A percentile compares a stretch with the other conserved stretches of the same genome.
These are phyloP conservation scores for Apostichopus parvimensis DNA, from an alignment of 35 echinoderm and acorn worm species.

Conservation along the genomic window DNA sequence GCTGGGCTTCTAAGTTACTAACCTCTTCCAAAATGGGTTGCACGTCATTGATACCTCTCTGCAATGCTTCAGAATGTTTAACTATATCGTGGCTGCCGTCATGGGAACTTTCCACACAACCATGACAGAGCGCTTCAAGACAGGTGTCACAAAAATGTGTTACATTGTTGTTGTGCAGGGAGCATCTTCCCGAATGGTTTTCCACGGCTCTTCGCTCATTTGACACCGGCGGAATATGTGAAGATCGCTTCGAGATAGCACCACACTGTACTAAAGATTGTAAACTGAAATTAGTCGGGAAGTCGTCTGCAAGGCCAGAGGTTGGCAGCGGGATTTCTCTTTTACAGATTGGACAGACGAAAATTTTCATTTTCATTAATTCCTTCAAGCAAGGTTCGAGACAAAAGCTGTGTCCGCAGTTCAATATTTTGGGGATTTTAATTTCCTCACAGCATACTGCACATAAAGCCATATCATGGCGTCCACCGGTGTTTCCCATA, in stretches of 20 bases:
- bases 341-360: conserved; percentile 10
- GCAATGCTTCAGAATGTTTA: not conserved
- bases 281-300: conserved; percentile 15
- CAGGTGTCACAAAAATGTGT: no score
- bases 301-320: not conserved
- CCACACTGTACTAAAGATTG: not conserved
- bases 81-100: not conserved
- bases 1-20: no score
- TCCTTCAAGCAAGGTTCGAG: conserved; percentile 1
- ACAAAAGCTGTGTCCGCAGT: conserved; percentile 39
- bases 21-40: not conserved
- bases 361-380: not conserved
- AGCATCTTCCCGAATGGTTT: not conserved
- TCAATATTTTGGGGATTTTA: conserved; percentile 6
- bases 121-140: no score
- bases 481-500: not conserved
- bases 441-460: not conserved
- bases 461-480: not conserved
- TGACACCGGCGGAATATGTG: not conserved
- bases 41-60: not conserved
- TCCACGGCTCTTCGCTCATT: no score
- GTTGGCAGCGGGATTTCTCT: not conserved
- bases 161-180: not conserved
- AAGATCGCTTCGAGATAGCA: not conserved
- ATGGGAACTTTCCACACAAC: not conserved